Conservation (phyloP, 1,140 invertebrate genomes). For the Conopomorpha cramerella region DNA sequence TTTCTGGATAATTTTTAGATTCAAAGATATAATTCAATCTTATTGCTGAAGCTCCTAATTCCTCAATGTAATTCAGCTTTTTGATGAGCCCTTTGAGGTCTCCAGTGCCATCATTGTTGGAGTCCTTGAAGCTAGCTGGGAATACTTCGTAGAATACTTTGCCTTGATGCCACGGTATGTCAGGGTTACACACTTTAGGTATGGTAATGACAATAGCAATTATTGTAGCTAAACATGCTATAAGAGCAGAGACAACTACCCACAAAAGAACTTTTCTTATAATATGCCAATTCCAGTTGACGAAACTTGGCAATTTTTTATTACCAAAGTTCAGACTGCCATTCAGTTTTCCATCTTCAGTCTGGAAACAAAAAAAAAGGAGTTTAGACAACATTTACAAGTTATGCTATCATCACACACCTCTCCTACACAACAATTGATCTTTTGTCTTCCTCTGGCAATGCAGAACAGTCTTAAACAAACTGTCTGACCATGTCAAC, state of each 20-base stretch:
- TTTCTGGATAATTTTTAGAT: constrained; percentile 70
- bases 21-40: constrained; percentile 77
- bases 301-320: constrained; percentile 63
- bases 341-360: constrained; percentile 43
- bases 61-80: constrained; percentile 70
- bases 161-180: constrained; percentile 79
- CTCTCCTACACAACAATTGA: no score
- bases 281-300: constrained; percentile 80
- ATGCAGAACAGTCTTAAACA: no score
- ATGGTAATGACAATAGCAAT: constrained; percentile 71
- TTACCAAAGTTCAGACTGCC: constrained; percentile 32
- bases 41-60: constrained; percentile 69
- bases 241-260: constrained; percentile 68
- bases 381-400: constrained; percentile 1
- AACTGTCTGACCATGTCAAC: no score
- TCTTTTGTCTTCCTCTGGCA: no score
- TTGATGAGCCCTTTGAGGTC: constrained; percentile 72
- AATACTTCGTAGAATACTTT: constrained; percentile 83
- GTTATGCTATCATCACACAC: no score
- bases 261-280: constrained; percentile 75
- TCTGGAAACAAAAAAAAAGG: constrained; percentile 22
- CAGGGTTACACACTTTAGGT: constrained; percentile 72
- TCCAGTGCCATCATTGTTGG: constrained; percentile 74
- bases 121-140: constrained; percentile 80
- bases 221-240: constrained; percentile 71